Percentiles rank a stretch among this genome's conserved stretches.
phyloP scores from a whole-genome alignment of 2,888 invertebrate species.

The Liopterus haemorrhoidalis region DNA sequence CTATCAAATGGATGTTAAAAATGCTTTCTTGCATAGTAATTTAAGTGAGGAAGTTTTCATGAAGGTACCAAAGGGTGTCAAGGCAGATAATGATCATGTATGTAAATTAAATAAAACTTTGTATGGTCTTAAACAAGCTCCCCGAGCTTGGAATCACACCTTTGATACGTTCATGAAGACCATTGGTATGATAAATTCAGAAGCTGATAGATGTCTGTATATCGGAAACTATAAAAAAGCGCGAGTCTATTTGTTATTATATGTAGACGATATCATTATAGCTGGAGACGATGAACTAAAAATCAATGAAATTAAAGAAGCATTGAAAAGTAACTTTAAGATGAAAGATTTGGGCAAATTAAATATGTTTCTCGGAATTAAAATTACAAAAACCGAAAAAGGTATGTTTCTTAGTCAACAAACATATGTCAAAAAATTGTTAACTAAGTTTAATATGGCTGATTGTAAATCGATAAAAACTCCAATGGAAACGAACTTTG shows the following conservation, averaged over 20 bases:
- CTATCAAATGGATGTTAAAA: conserved; percentile 1
- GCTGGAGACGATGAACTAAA: not conserved
- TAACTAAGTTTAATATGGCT: conserved; percentile 19
- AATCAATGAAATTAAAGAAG: not conserved
- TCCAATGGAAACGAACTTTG: conserved; percentile 16
- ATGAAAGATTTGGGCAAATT: conserved; percentile 15
- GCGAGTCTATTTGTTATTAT: not conserved
- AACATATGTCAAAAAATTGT: conserved; percentile 13
- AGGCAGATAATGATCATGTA: too few species aligned
- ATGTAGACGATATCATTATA: conserved; percentile 13
- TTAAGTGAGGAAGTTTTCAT: conserved; percentile 3
- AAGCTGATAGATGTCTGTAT: conserved; percentile 5
- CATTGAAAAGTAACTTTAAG: conserved; percentile 5
- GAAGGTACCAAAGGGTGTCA: not conserved
- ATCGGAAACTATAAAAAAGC: not conserved
- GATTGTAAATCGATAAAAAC: conserved; percentile 16
- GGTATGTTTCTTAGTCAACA: conserved; percentile 14
- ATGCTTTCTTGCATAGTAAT: not conserved
- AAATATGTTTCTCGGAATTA: conserved; percentile 18
- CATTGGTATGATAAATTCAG: not conserved
- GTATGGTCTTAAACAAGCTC: conserved; percentile 6
- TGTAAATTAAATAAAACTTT: conserved; percentile 5
- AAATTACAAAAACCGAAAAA: conserved; percentile 11
- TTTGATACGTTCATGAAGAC: not conserved
- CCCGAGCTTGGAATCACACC: conserved; percentile 1